Base-by-base conservation (phyloP, 2,797 vertebrate genomes). In the Hirundo rustica region DNA sequence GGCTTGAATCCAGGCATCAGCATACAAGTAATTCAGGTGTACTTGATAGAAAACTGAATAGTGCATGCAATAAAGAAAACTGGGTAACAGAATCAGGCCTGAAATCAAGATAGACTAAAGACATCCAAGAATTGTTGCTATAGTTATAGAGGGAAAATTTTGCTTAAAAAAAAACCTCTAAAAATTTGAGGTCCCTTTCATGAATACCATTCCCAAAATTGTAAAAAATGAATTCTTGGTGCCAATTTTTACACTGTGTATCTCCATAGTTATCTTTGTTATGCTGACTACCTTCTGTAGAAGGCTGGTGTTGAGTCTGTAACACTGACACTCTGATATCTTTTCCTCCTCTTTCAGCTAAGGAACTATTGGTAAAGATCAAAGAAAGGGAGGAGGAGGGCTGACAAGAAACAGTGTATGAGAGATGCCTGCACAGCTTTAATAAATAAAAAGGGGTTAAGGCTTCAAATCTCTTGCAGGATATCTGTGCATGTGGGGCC, bases 401-500 rank as follows among this genome's bases (percentile, higher is more conserved):
- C 83, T 94, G 95, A 94, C 82, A 92, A 95, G 89, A 71, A 94
- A 42, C 85, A 93, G 79, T 64, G 85, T 84, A 85, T 92, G 58
- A 89, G 78, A 90, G 54, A 88, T 92, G 77, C 58, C 96, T 94
- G 83, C 50, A 30, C 55, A 83, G 70, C 77, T 89, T 96, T 92
- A 94, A 95, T 94, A 95, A 96, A 94, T 95, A 95, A 96, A 95
- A 94, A 87, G 80, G 71, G 85, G 79, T 93, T 96, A 91, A 95
- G 87, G 13, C 83, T 95, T 88, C 61, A 84, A 94, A 87, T 81
- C 80, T 89, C 32, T 82, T 91, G 86, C 85, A 90, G 67, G 67
- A 13, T 85, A 67, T 76, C 77, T 88, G 73, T 93, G 79, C 42
- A 30, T 67, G 65, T 85, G 89, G 45, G 80, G 85, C 91, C 72